These are phyloP conservation scores for Cheumatopsyche charites DNA, from an alignment of 1,140 invertebrate genomes.

Conservation along the genomic window DNA sequence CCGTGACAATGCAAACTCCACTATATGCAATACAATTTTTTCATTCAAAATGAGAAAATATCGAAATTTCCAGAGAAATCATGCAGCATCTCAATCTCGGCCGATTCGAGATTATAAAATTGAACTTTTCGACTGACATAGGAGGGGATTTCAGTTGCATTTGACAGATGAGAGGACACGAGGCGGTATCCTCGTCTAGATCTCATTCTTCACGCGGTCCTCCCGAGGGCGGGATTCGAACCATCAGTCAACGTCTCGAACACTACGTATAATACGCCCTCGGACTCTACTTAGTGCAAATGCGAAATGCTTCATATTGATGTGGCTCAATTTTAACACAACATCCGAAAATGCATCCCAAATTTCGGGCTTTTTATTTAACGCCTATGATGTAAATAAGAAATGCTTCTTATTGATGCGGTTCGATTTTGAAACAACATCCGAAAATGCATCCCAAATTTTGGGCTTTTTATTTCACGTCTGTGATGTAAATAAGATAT, in stretches of 20 bases:
- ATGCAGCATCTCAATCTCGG: no score
- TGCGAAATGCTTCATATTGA: slow-evolving; percentile 28
- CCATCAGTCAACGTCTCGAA: slow-evolving; percentile 37
- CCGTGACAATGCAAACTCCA: no score
- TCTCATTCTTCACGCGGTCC: slow-evolving; percentile 29
- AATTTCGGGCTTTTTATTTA: no score
- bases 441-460: no score
- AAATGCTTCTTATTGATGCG: slow-evolving; percentile 28
- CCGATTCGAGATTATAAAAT: no score
- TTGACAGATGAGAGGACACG: slow-evolving; percentile 27
- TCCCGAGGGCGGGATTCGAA: slow-evolving; percentile 21
- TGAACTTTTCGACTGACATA: background rate
- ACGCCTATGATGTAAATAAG: background rate
- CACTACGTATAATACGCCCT: slow-evolving; percentile 21
- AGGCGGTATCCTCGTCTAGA: slow-evolving; percentile 5
- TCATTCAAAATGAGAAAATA: no score
- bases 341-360: no score
- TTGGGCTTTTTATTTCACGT: no score
- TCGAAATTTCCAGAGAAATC: no score
- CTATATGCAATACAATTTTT: no score
- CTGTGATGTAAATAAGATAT: background rate
- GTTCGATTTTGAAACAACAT: slow-evolving; percentile 13
- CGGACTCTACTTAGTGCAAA: slow-evolving; percentile 4
- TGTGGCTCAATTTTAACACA: slow-evolving; percentile 26
- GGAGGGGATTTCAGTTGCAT: slow-evolving; percentile 21